Conservation (phyloP, 2,888 invertebrate species). For the Clunio marinus region DNA sequence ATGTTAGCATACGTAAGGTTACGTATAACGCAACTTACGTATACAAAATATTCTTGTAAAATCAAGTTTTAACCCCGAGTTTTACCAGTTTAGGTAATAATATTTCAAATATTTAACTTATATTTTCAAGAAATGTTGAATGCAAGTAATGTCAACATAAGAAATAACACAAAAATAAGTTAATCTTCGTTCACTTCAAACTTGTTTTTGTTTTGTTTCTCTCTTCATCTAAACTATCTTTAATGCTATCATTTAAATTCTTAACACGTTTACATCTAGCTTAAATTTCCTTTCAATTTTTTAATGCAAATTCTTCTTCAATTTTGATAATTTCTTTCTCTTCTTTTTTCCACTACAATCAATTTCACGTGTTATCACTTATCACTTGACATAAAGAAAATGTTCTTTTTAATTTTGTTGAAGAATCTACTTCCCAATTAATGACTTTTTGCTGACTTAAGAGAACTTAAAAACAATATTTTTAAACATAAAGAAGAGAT, state of each 20-base stretch:
- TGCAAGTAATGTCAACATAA: too few relatives aligned
- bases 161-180: too few relatives aligned
- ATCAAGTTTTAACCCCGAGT: too few relatives aligned
- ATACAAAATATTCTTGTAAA: too few relatives aligned
- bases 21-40: too few relatives aligned
- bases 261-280: background rate
- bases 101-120: too few relatives aligned
- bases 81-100: too few relatives aligned
- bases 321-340: background rate
- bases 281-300: background rate
- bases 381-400: background rate
- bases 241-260: background rate
- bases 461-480: background rate
- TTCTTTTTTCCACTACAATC: background rate
- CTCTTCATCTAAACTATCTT: background rate
- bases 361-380: background rate
- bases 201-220: background rate
- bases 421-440: constrained; percentile 2
- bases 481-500: background rate
- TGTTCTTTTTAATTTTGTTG: background rate
- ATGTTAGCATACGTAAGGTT: too few relatives aligned
- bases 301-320: background rate
- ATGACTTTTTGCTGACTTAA: background rate
- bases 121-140: too few relatives aligned
- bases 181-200: background rate